Evolutionary conservation across 1,140 invertebrate genomes (phyloP).

Genomic region (Neodiprion fabricii): DNA sequence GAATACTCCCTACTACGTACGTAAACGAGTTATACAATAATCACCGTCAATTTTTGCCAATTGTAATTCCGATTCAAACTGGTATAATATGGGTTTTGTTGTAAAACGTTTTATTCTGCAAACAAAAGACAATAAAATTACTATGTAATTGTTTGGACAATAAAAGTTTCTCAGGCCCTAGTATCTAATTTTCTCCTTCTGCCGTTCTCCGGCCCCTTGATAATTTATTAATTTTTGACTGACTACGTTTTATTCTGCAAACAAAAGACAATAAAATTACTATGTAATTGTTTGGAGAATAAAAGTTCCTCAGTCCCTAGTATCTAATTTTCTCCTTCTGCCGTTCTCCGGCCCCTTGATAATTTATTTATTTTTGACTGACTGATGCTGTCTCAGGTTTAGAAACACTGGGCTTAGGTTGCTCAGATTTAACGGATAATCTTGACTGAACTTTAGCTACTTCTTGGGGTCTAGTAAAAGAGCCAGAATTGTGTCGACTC

Average conservation of each 20-base stretch:
- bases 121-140: background rate
- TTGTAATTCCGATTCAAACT: background rate
- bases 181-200: background rate
- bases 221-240: too few relatives aligned
- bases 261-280: background rate
- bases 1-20: background rate
- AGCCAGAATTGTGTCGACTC: conserved; percentile 49
- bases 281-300: background rate
- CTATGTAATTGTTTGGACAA: background rate
- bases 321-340: background rate
- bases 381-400: conserved; percentile 12
- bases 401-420: conserved; percentile 27
- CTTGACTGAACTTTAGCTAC: conserved; percentile 31
- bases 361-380: conserved; percentile 23
- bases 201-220: too few relatives aligned
- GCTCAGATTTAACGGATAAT: conserved; percentile 25
- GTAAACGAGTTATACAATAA: background rate
- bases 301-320: too few relatives aligned
- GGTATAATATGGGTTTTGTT: background rate
- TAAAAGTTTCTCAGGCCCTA: too few relatives aligned
- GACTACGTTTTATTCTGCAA: background rate
- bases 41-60: background rate
- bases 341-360: background rate
- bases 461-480: conserved; percentile 42
- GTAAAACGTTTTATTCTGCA: background rate